phyloP scores from a whole-genome alignment of 2,113 vertebrate species.

The Notechis scutatus region DNA sequence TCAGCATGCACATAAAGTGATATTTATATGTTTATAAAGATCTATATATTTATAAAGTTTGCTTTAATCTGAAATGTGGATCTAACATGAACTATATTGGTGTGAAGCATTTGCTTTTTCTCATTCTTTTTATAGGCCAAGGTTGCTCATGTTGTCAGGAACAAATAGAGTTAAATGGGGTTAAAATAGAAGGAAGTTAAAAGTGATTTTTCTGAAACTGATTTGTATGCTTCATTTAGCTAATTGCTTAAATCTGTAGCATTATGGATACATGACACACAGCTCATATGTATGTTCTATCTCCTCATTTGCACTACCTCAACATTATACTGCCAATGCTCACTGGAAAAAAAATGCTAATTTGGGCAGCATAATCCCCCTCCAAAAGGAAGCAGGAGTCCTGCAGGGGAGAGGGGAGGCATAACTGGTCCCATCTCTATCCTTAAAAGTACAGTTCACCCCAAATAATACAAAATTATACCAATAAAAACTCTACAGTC shows the following conservation, averaged over 20 bases:
- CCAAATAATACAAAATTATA: not conserved
- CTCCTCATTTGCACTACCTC: not conserved
- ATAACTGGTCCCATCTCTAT: not conserved
- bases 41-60: not conserved
- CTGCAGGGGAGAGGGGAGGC: not conserved
- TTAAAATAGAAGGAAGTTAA: constrained; percentile 13
- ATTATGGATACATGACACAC: not conserved
- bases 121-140: not conserved
- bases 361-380: not conserved
- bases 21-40: not conserved
- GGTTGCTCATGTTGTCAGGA: not conserved
- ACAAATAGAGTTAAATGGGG: not conserved
- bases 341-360: not conserved
- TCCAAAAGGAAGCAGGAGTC: not conserved
- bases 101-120: not conserved
- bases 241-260: constrained; percentile 19
- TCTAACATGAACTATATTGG: not conserved
- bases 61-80: not conserved
- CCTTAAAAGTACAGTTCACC: not conserved
- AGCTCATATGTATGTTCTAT: not conserved
- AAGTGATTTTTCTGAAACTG: constrained; percentile 32
- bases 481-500: not conserved
- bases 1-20: not conserved
- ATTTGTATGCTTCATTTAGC: constrained; percentile 21
- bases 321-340: not conserved